Percentiles rank a stretch among this genome's conserved stretches.
phyloP scores from a whole-genome alignment of 2,888 invertebrate species.

The Acronicta psi region DNA sequence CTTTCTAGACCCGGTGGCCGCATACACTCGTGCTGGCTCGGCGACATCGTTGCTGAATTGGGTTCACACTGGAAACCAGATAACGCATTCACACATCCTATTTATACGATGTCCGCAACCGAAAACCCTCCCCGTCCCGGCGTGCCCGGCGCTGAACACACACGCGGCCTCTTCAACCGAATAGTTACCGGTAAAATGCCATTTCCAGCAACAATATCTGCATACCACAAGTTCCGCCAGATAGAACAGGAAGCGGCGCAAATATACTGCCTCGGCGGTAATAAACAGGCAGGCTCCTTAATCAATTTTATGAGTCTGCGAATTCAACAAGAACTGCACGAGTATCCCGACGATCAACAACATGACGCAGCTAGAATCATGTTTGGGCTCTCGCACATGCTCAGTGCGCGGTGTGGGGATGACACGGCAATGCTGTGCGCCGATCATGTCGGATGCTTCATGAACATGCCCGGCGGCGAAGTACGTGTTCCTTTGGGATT shows the following conservation, averaged over 20 bases:
- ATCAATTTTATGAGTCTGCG: slow-evolving; percentile 90
- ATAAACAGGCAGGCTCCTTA: slow-evolving; percentile 90
- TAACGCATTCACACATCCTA: slow-evolving; percentile 80
- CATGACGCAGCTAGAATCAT: slow-evolving; percentile 91
- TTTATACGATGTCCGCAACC: slow-evolving; percentile 90
- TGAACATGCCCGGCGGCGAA: slow-evolving; percentile 89
- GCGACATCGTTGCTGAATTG: slow-evolving; percentile 93
- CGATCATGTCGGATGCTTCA: slow-evolving; percentile 79
- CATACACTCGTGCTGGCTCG: slow-evolving; percentile 93
- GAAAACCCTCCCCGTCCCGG: slow-evolving; percentile 90
- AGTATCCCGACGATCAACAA: slow-evolving; percentile 91
- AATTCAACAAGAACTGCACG: slow-evolving; percentile 91
- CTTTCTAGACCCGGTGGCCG: slow-evolving; percentile 92
- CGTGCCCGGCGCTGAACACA: slow-evolving; percentile 83
- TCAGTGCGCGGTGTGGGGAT: slow-evolving; percentile 91
- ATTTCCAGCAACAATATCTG: slow-evolving; percentile 89
- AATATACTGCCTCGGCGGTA: slow-evolving; percentile 90
- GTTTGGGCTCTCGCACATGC: slow-evolving; percentile 90
- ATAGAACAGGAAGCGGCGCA: slow-evolving; percentile 91
- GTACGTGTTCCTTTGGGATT: slow-evolving; percentile 91
- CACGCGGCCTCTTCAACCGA: slow-evolving; percentile 89
- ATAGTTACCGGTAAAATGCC: slow-evolving; percentile 90
- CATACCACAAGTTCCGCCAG: slow-evolving; percentile 90
- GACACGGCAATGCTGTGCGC: slow-evolving; percentile 86
- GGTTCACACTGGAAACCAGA: slow-evolving; percentile 92